Conservation (phyloP, 2,113 vertebrate species). For the Cololabis saira region DNA sequence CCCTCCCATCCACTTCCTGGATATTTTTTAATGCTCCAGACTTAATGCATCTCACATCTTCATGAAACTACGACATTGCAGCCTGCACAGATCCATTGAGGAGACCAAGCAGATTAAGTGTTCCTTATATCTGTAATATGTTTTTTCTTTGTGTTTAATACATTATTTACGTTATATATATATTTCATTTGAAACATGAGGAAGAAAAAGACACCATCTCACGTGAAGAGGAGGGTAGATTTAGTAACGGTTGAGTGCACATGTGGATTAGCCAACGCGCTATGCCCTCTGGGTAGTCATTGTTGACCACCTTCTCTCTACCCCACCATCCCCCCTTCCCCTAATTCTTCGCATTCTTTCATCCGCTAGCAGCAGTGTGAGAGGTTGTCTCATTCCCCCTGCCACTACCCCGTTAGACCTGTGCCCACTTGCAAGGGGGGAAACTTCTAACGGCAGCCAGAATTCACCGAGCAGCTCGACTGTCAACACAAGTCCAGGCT, state of each 20-base stretch:
- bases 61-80: no score
- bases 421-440: constrained; percentile 13
- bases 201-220: no score
- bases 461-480: not conserved
- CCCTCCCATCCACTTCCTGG: no score
- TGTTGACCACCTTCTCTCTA: constrained; percentile 45
- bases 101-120: no score
- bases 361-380: constrained; percentile 66
- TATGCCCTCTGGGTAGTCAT: constrained; percentile 57
- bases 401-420: constrained; percentile 34
- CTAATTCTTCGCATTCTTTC: constrained; percentile 78
- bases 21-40: no score
- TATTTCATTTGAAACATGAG: no score
- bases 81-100: no score
- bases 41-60: no score
- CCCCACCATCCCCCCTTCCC: constrained; percentile 35
- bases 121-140: no score
- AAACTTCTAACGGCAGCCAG: constrained; percentile 11
- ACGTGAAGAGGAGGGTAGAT: constrained; percentile 2
- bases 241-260: constrained; percentile 43
- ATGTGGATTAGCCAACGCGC: constrained; percentile 61
- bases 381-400: constrained; percentile 49
- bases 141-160: no score
- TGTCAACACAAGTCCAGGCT: constrained; percentile 1
- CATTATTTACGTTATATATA: no score